Percentiles rank a stretch among this genome's conserved stretches.
Evolutionary conservation across 1,140 invertebrate species (phyloP).

Genomic region (Andrena cerasifolii): DNA sequence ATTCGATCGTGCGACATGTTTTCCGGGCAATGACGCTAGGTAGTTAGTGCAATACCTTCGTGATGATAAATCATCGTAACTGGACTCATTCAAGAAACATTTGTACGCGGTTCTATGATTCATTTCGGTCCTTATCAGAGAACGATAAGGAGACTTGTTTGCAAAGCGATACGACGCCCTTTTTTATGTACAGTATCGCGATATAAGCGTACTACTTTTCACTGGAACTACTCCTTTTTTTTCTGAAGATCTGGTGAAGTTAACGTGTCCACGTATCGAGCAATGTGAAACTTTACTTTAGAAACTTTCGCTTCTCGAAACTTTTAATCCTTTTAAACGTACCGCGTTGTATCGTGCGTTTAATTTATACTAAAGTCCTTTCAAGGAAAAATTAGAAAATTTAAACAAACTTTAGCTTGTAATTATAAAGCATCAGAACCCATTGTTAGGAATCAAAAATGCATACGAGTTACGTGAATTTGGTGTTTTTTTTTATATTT

Average conservation of each 20-base stretch:
- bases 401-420: no score
- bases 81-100: slow-evolving; percentile 60
- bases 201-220: slow-evolving; percentile 11
- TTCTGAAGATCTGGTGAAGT: neutral
- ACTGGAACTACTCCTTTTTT: no score
- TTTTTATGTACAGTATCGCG: slow-evolving; percentile 28
- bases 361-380: no score
- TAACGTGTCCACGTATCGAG: neutral
- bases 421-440: no score
- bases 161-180: slow-evolving; percentile 56
- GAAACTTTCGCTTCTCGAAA: no score
- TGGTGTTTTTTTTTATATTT: neutral
- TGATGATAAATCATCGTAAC: slow-evolving; percentile 26
- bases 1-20: neutral
- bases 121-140: slow-evolving; percentile 60
- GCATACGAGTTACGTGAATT: neutral
- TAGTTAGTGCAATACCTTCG: neutral
- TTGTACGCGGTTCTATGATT: slow-evolving; percentile 62
- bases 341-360: no score
- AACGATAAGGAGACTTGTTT: slow-evolving; percentile 65
- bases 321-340: no score
- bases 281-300: no score
- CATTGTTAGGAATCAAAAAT: neutral
- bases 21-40: neutral
- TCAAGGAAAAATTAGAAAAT: no score